Evolutionary conservation across 2,113 vertebrate species (phyloP).

Genomic region (Macrotus californicus): DNA sequence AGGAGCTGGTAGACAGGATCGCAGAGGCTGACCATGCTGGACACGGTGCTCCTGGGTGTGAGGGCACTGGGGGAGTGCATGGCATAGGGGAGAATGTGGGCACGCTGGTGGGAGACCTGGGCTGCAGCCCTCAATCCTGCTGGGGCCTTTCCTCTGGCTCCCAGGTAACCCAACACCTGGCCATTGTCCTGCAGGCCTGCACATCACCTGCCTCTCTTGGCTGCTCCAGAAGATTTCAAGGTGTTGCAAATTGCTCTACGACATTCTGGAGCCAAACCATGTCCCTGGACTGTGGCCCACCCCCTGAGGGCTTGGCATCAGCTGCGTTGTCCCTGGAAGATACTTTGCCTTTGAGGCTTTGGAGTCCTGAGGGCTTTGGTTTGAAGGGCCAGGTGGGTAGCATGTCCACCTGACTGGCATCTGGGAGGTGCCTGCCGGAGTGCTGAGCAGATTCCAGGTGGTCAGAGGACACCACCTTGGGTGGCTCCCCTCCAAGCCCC

Average conservation of each 20-base stretch:
- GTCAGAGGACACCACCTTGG: not conserved
- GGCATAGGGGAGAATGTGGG: accelerated
- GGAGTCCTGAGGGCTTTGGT: not conserved
- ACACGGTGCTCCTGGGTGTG: too few relatives aligned
- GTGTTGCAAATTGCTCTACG: not conserved
- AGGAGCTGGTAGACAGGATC: accelerated
- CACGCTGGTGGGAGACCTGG: not conserved
- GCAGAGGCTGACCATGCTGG: not conserved
- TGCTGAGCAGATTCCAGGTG: not conserved
- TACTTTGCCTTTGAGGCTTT: not conserved
- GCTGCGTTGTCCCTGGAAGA: slow-evolving; percentile 29
- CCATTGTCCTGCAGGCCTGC: not conserved
- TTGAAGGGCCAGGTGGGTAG: not conserved
- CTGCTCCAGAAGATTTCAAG: not conserved
- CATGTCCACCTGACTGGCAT: not conserved
- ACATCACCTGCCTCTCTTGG: not conserved
- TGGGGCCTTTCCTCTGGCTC: not conserved
- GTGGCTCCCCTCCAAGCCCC: not conserved
- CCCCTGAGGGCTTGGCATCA: not conserved
- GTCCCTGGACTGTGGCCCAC: slow-evolving; percentile 46
- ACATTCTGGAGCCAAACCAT: slow-evolving; percentile 56
- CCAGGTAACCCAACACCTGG: not conserved
- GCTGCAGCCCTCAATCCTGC: not conserved
- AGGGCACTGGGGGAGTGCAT: accelerated
- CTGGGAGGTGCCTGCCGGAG: accelerated